Evolutionary conservation across 2,888 invertebrate species (phyloP).

Genomic region (Cryptophagus acutangulus): DNA sequence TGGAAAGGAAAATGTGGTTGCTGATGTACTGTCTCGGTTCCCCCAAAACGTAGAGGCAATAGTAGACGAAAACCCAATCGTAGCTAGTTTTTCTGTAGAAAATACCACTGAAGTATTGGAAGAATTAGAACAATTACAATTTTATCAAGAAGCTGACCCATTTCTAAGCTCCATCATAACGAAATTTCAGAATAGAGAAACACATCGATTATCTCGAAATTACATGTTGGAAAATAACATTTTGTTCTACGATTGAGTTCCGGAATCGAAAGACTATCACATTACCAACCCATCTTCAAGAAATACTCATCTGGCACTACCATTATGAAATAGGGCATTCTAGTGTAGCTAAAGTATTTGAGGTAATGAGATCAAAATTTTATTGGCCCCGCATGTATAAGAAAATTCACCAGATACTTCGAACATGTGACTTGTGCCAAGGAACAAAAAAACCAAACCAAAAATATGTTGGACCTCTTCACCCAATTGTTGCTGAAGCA

Average conservation of each 20-base stretch:
- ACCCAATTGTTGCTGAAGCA: constrained; percentile 7
- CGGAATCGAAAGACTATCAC: not conserved
- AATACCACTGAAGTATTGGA: too few species aligned
- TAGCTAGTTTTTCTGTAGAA: too few species aligned
- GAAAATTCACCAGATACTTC: constrained; percentile 5
- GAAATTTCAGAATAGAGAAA: not conserved
- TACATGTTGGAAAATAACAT: not conserved
- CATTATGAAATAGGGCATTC: constrained; percentile 13
- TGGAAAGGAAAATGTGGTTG: constrained; percentile 11
- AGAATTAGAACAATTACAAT: not conserved
- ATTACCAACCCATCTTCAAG: not conserved
- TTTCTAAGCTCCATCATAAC: not conserved
- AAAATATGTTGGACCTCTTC: not conserved
- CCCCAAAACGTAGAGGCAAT: constrained; percentile 7
- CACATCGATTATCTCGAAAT: not conserved
- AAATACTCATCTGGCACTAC: not conserved
- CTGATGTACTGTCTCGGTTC: constrained; percentile 2
- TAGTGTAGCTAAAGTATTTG: constrained; percentile 9
- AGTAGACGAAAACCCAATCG: not conserved
- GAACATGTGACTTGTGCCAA: constrained; percentile 14
- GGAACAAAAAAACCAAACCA: constrained; percentile 10
- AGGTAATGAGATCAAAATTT: constrained; percentile 11
- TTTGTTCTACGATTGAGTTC: not conserved
- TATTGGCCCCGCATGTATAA: constrained; percentile 14
- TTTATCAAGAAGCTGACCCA: not conserved